Base-by-base conservation (phyloP, 64 coral and sea anemone species). In the Montipora foliosa region DNA sequence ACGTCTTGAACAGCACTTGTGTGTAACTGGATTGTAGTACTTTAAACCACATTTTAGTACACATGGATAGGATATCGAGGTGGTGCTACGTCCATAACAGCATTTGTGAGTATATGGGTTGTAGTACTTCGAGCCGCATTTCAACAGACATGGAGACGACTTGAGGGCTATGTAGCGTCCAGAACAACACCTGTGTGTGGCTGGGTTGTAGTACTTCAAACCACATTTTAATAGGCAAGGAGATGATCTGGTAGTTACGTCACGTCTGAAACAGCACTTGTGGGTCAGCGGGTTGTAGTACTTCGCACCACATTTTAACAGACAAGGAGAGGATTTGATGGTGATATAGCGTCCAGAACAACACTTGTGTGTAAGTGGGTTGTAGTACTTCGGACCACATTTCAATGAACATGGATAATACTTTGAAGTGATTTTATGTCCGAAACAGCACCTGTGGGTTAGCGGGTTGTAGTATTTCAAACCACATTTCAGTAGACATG, bases 351-450 rank as follows among this genome's bases (percentile, higher is more conserved):
- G 22, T 47, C 68, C 19, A 53, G 2, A 59, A 53, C 85, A 88
- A 22, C 85, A 88, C 9, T 53, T 88, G 5, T 88, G 85, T 44
- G 68, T 75, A 47, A 51, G 21, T 76, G 85, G 85, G 68, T 24
- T 75, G 3, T 88, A 88, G 68, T 49, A 71, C 2, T 13, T 4
- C 9, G 21, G 0, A 6, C 84, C 84, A 67, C 84, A 87, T 69
- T 44, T 13, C 0, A 6, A 15, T 5, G 11, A 12, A 4, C 37
- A 8, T 7, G 10, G 12, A 10, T 13, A 19, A 58, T 16, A 49
- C 51, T 19, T 25, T 49, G 5, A 24, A 16, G 46, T 15, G 82
- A 85, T 47, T 3, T 44, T 47, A 11, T 29, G 21, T 29, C 60
- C 60, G 5, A 6, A 44, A 55, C 61, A 64, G 61, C 61, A 84